Percentiles rank a stretch among this genome's conserved stretches.
Evolutionary conservation across 2,888 invertebrate genomes (phyloP).

Genomic region (Apodemia hepburni): DNA sequence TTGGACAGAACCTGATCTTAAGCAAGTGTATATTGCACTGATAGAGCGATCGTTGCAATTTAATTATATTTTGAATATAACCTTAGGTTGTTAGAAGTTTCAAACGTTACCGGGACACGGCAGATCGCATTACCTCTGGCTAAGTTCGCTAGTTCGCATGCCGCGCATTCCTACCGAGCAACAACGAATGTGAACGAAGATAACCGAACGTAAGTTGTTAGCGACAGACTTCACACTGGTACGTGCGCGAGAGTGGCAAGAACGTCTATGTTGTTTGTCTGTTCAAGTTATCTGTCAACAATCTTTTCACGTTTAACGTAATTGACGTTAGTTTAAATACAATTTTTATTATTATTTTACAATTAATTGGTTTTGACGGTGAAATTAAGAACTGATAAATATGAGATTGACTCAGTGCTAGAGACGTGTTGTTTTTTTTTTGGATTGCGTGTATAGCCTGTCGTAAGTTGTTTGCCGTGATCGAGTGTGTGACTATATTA

Average conservation of each 20-base stretch:
- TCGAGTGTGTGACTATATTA: slow-evolving; percentile 71
- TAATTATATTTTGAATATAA: slow-evolving; percentile 75
- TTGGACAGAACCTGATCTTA: slow-evolving; percentile 77
- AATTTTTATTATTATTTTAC: slow-evolving; percentile 43
- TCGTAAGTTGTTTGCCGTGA: slow-evolving; percentile 56
- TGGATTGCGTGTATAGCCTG: slow-evolving; percentile 73
- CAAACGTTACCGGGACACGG: slow-evolving; percentile 45
- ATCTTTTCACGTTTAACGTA: slow-evolving; percentile 65
- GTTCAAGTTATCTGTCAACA: slow-evolving; percentile 73
- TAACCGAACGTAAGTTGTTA: slow-evolving; percentile 49
- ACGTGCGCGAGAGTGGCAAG: slow-evolving; percentile 76
- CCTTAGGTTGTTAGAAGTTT: slow-evolving; percentile 62
- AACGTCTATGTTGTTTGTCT: slow-evolving; percentile 65
- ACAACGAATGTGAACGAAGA: slow-evolving; percentile 54
- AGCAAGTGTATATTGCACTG: slow-evolving; percentile 68
- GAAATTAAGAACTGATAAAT: slow-evolving; percentile 45
- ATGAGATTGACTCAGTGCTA: slow-evolving; percentile 58
- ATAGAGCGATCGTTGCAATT: slow-evolving; percentile 74
- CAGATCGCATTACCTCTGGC: slow-evolving; percentile 50
- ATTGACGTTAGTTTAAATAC: slow-evolving; percentile 56
- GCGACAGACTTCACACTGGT: slow-evolving; percentile 77
- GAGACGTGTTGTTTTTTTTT: slow-evolving; percentile 74
- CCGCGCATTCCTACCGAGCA: slow-evolving; percentile 66
- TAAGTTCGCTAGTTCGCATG: slow-evolving; percentile 47
- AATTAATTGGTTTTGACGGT: slow-evolving; percentile 55